Evolutionary conservation across 2,888 invertebrate genomes (phyloP).

Genomic region (Scaptomyza reducta): DNA sequence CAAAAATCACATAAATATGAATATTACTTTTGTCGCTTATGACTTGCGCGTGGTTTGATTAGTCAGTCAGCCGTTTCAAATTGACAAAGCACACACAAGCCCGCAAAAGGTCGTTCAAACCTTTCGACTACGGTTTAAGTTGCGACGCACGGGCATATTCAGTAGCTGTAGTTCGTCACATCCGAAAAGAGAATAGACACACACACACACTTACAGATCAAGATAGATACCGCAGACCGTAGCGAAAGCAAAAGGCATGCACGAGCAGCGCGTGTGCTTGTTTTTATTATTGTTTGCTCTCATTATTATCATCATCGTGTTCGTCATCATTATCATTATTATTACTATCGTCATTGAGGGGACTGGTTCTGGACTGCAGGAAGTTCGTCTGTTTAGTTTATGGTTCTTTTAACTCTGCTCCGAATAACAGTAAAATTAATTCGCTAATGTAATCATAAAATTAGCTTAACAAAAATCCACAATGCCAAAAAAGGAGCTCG

Average conservation of each 20-base stretch:
- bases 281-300: constrained; percentile 53
- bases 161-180: constrained; percentile 11
- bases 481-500: background rate
- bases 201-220: constrained; percentile 1
- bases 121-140: constrained; percentile 12
- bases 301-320: constrained; percentile 24
- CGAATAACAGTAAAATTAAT: constrained; percentile 58
- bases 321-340: constrained; percentile 3
- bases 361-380: background rate
- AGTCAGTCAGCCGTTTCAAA: constrained; percentile 9
- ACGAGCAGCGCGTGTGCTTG: constrained; percentile 58
- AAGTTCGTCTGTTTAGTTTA: constrained; percentile 51
- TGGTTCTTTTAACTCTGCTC: constrained; percentile 49
- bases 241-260: constrained; percentile 38
- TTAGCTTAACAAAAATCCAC: constrained; percentile 23
- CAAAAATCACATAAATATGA: constrained; percentile 32
- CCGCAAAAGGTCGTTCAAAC: background rate
- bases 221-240: constrained; percentile 6
- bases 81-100: background rate
- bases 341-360: constrained; percentile 5
- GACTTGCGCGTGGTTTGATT: constrained; percentile 45
- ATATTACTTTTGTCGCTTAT: constrained; percentile 21
- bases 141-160: background rate
- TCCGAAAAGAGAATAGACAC: background rate
- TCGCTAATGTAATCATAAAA: constrained; percentile 65